A percentile compares a stretch with the other conserved stretches of the same genome.
Conservation (phyloP, 1,140 invertebrate species). For the Listronotus bonariensis region DNA sequence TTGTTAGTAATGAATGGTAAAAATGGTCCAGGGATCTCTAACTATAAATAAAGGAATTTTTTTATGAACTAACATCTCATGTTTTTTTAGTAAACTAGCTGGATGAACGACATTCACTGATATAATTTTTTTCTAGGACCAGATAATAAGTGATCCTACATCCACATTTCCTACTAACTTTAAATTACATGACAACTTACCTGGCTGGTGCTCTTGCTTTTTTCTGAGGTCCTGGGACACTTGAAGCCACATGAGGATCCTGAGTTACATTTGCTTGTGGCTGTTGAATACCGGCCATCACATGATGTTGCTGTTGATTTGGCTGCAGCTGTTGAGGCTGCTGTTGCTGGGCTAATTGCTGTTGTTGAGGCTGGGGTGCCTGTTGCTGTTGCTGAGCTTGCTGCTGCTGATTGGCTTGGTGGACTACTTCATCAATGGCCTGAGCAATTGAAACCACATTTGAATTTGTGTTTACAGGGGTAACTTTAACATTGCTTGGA, state of each 20-base stretch:
- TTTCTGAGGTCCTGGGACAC: neutral
- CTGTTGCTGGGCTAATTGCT: neutral
- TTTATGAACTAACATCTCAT: too few relatives aligned
- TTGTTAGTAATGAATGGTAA: too few relatives aligned
- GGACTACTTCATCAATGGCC: neutral
- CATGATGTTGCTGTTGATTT: neutral
- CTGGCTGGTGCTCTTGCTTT: conserved; percentile 1
- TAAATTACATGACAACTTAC: too few relatives aligned
- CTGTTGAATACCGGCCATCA: neutral
- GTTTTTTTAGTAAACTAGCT: too few relatives aligned
- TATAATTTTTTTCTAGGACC: too few relatives aligned
- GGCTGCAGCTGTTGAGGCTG: too few relatives aligned
- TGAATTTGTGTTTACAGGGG: neutral
- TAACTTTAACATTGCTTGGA: conserved; percentile 11
- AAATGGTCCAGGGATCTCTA: too few relatives aligned
- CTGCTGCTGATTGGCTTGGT: neutral
- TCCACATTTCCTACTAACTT: too few relatives aligned
- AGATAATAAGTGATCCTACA: too few relatives aligned
- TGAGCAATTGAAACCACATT: neutral
- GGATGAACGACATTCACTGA: too few relatives aligned
- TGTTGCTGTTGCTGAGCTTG: conserved; percentile 6
- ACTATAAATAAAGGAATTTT: too few relatives aligned
- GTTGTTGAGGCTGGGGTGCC: neutral
- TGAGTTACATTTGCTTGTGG: neutral
- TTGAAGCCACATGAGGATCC: neutral